These are phyloP conservation scores for Gnatocerus cornutus DNA, from an alignment of 2,888 invertebrate species.

Conservation along the genomic window DNA sequence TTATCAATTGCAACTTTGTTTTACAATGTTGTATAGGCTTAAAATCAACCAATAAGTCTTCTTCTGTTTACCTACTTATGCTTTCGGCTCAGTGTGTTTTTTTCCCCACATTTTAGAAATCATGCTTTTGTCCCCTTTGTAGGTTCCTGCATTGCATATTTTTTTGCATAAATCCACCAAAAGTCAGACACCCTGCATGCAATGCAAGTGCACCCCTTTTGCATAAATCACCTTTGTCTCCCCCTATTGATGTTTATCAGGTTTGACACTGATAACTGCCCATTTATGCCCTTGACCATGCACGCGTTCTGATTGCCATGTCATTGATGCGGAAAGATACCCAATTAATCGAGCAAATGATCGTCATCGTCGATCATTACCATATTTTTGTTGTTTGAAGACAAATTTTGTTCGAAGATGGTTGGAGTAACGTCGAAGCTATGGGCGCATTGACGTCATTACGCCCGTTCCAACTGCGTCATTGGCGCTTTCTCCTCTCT, in stretches of 20 bases:
- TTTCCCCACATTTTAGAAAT: too few relatives aligned
- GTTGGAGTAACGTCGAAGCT: conserved; percentile 45
- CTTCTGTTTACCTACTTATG: too few relatives aligned
- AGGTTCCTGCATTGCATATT: too few relatives aligned
- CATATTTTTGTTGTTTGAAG: conserved; percentile 20
- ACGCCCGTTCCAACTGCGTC: conserved; percentile 54
- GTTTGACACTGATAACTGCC: conserved; percentile 10
- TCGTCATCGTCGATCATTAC: conserved; percentile 20
- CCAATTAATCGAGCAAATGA: conserved; percentile 21
- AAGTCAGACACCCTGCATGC: too few relatives aligned
- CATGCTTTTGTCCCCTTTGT: too few relatives aligned
- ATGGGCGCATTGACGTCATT: conserved; percentile 60
- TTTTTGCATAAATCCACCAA: too few relatives aligned
- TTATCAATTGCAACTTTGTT: too few relatives aligned
- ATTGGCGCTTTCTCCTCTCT: conserved; percentile 52
- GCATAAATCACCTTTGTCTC: background rate
- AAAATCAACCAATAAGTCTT: too few relatives aligned
- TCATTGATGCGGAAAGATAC: conserved; percentile 15
- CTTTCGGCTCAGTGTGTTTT: too few relatives aligned
- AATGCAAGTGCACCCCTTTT: background rate
- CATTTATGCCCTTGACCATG: conserved; percentile 24
- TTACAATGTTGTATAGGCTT: too few relatives aligned
- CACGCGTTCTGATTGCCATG: conserved; percentile 10
- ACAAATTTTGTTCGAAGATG: conserved; percentile 30
- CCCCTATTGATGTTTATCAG: conserved; percentile 18